These are phyloP conservation scores for Actinia tenebrosa DNA, from an alignment of 64 coral and sea anemone genomes.

Conservation along the genomic window DNA sequence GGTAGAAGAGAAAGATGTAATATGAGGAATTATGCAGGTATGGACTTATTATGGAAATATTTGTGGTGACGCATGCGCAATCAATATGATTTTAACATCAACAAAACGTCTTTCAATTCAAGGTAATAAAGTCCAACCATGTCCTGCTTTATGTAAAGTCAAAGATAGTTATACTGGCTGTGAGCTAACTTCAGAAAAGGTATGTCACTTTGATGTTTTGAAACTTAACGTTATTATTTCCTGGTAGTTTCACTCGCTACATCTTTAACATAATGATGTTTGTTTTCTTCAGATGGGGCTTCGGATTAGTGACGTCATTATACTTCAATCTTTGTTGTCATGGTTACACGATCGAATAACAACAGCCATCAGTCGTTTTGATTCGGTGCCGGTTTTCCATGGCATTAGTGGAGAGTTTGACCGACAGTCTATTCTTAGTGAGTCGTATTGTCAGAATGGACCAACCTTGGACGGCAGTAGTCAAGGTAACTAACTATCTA, in stretches of 20 bases:
- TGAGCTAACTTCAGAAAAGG: slow-evolving; percentile 12
- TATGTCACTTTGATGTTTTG: neutral
- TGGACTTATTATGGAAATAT: neutral
- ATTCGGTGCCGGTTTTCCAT: slow-evolving; percentile 10
- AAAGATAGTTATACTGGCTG: slow-evolving; percentile 20
- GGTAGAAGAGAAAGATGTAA: slow-evolving; percentile 11
- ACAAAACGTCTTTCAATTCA: slow-evolving; percentile 8
- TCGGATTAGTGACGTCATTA: slow-evolving; percentile 45
- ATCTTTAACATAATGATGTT: neutral
- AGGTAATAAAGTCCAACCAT: slow-evolving; percentile 22
- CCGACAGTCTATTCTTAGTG: slow-evolving; percentile 24
- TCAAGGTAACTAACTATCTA: neutral
- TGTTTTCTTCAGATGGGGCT: slow-evolving; percentile 56
- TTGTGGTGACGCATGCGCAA: neutral
- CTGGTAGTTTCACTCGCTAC: neutral
- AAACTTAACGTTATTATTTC: too few species aligned
- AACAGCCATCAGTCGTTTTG: slow-evolving; percentile 29
- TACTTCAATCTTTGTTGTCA: slow-evolving; percentile 43
- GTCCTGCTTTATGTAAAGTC: slow-evolving; percentile 21
- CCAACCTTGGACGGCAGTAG: slow-evolving; percentile 51
- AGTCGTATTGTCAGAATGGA: slow-evolving; percentile 73
- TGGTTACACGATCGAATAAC: slow-evolving; percentile 60
- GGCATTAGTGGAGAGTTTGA: slow-evolving; percentile 3
- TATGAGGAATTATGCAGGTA: slow-evolving; percentile 1
- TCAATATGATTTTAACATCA: neutral